A percentile compares a stretch with the other conserved stretches of the same genome.
phyloP scores from a whole-genome alignment of 1,140 invertebrate species.

The Drosophila nannoptera region DNA sequence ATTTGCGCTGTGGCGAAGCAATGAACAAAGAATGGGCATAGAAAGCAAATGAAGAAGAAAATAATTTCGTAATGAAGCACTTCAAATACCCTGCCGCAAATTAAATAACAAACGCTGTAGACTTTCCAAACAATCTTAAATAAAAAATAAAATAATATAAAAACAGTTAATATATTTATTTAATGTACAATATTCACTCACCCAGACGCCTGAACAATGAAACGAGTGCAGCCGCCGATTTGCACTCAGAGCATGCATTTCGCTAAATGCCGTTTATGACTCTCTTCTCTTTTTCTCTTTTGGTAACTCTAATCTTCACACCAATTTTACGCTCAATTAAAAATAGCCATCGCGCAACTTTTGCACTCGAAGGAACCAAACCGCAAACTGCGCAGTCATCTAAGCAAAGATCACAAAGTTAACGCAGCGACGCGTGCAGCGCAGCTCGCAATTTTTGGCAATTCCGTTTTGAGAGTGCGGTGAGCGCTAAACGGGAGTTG shows the following conservation, averaged over 20 bases:
- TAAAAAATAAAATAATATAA: not conserved
- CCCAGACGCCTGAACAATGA: not conserved
- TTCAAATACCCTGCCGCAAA: constrained; percentile 3
- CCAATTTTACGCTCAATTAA: constrained; percentile 47
- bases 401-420: constrained; percentile 37
- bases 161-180: too few species aligned
- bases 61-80: not conserved
- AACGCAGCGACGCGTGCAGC: constrained; percentile 19
- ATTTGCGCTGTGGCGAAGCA: constrained; percentile 32
- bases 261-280: not conserved
- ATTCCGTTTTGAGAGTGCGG: constrained; percentile 16
- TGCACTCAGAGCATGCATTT: not conserved
- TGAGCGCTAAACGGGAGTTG: not conserved
- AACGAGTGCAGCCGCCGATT: not conserved
- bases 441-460: constrained; percentile 9
- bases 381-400: constrained; percentile 33
- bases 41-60: constrained; percentile 3
- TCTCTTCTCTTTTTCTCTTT: not conserved
- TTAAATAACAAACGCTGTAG: too few species aligned
- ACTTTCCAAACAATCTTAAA: too few species aligned
- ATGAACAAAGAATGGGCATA: constrained; percentile 20
- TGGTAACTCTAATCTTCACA: constrained; percentile 20
- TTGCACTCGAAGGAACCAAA: constrained; percentile 6
- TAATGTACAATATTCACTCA: too few species aligned
- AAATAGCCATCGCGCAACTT: constrained; percentile 27